Conservation (phyloP, 1,140 invertebrate genomes). For the Metopolophium dirhodum region DNA sequence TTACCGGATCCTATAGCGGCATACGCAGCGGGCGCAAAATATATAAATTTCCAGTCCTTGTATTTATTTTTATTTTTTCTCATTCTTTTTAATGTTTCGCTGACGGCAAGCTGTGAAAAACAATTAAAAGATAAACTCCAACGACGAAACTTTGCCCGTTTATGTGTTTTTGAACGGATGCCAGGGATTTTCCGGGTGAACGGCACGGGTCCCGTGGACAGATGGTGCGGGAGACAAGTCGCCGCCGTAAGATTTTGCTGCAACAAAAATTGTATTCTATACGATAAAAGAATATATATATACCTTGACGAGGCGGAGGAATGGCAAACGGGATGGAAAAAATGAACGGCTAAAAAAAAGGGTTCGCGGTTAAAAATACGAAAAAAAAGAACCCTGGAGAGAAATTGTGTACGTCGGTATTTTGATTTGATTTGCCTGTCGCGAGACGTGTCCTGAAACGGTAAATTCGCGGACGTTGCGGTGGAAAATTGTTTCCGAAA, state of each 20-base stretch:
- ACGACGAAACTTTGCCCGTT: constrained; percentile 45
- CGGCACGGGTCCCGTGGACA: constrained; percentile 28
- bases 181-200: constrained; percentile 56
- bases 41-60: background rate
- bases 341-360: background rate
- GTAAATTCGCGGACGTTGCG: constrained; percentile 32
- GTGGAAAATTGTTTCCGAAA: constrained; percentile 50
- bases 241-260: constrained; percentile 7
- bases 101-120: constrained; percentile 55
- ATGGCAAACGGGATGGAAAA: background rate
- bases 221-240: background rate
- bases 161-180: constrained; percentile 52
- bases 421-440: constrained; percentile 52
- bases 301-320: background rate
- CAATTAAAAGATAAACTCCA: constrained; percentile 57
- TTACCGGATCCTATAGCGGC: background rate
- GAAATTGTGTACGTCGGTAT: constrained; percentile 41
- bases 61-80: background rate
- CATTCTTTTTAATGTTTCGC: constrained; percentile 13
- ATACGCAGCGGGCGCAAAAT: background rate
- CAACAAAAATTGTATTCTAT: background rate
- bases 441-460: constrained; percentile 46
- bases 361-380: background rate
- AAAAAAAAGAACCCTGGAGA: background rate
- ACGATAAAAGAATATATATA: constrained; percentile 11